Percentiles rank a stretch among this genome's conserved stretches.
Conservation (phyloP, 1,140 invertebrate species). For the Camponotus floridanus region DNA sequence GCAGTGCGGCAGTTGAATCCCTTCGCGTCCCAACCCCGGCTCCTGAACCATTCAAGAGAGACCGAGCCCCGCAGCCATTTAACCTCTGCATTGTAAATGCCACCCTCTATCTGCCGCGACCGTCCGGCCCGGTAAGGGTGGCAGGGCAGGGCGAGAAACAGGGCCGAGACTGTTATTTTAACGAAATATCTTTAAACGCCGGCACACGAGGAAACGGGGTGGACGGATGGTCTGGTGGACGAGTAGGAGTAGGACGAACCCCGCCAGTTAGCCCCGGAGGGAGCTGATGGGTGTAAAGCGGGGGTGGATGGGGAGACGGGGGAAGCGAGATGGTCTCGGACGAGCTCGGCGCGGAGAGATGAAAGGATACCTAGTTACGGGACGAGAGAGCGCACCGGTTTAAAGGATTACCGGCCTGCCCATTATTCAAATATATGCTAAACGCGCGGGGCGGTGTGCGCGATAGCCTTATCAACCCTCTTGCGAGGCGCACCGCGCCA, state of each 20-base stretch:
- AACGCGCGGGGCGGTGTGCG: conserved; percentile 83
- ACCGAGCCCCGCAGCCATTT: conserved; percentile 82
- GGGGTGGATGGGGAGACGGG: conserved; percentile 32
- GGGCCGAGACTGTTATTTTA: conserved; percentile 85
- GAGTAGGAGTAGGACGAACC: conserved; percentile 67
- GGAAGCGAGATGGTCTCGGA: conserved; percentile 72
- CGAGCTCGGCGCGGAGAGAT: conserved; percentile 81
- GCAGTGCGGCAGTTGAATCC: conserved; percentile 72
- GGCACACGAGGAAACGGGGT: conserved; percentile 66
- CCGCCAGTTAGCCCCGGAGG: conserved; percentile 59
- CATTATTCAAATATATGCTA: conserved; percentile 87
- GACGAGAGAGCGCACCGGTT: conserved; percentile 84
- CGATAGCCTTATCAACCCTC: conserved; percentile 85
- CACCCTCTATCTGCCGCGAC: conserved; percentile 83
- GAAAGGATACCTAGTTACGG: conserved; percentile 87
- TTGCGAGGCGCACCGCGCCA: conserved; percentile 71
- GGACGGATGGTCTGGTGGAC: conserved; percentile 38
- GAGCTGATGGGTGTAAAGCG: conserved; percentile 30
- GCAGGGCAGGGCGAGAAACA: conserved; percentile 42
- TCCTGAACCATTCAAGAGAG: conserved; percentile 61
- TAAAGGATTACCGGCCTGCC: conserved; percentile 86
- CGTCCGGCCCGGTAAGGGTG: conserved; percentile 70
- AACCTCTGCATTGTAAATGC: conserved; percentile 87
- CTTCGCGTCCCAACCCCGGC: conserved; percentile 50
- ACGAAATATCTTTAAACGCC: conserved; percentile 86